Conservation (phyloP, 2,888 invertebrate genomes). For the Cybosia mesomella region DNA sequence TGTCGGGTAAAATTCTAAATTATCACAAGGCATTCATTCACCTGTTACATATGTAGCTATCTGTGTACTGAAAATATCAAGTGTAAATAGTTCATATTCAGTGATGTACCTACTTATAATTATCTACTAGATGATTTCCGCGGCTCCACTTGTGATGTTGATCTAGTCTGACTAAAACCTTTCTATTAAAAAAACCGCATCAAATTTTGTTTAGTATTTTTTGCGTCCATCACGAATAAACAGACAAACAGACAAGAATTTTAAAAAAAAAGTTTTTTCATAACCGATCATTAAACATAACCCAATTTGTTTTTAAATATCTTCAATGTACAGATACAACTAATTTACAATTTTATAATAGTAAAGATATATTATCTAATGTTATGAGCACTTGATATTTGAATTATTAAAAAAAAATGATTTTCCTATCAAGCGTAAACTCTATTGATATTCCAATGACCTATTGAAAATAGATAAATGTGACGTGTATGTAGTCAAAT, state of each 20-base stretch:
- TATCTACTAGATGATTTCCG: too few species aligned
- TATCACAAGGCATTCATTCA: not conserved
- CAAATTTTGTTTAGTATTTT: too few species aligned
- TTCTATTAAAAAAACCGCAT: too few species aligned
- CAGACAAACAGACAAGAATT: too few species aligned
- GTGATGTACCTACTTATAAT: not conserved
- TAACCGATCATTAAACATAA: too few species aligned
- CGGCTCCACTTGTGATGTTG: too few species aligned
- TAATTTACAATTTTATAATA: too few species aligned
- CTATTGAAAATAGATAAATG: not conserved
- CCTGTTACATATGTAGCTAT: not conserved
- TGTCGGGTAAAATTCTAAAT: not conserved
- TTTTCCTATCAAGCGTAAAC: not conserved
- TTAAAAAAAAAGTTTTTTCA: too few species aligned
- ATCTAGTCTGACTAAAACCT: too few species aligned
- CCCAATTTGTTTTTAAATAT: too few species aligned
- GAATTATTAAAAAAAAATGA: not conserved
- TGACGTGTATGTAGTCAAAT: not conserved
- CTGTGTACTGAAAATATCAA: not conserved
- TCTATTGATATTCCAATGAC: constrained; percentile 1
- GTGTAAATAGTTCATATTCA: not conserved
- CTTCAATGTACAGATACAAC: too few species aligned
- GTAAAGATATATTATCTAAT: not conserved
- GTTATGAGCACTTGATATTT: not conserved
- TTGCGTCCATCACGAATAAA: too few species aligned